phyloP scores from a whole-genome alignment of 2,797 vertebrate genomes.

The Aulostomus chinensis region DNA sequence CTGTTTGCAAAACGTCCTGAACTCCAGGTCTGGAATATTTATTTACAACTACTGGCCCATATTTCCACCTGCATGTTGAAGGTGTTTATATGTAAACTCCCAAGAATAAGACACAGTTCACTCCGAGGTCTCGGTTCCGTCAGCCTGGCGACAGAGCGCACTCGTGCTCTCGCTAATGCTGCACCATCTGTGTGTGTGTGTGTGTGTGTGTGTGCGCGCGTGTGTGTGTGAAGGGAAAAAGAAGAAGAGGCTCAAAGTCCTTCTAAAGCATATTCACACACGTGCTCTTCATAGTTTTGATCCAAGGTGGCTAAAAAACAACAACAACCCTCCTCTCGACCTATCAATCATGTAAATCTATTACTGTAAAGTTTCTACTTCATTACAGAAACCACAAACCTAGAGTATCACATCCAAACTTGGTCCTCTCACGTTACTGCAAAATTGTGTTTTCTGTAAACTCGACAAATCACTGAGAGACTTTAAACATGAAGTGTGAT shows the following conservation, averaged over 20 bases:
- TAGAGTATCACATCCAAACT: not conserved
- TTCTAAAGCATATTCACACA: too few relatives aligned
- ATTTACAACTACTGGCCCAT: conserved; percentile 62
- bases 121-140: conserved; percentile 58
- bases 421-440: too few relatives aligned
- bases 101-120: conserved; percentile 54
- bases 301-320: too few relatives aligned
- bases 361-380: too few relatives aligned
- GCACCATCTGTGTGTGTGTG: too few relatives aligned
- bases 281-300: too few relatives aligned
- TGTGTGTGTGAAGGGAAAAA: too few relatives aligned
- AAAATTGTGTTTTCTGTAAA: conserved; percentile 13
- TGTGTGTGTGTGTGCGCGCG: too few relatives aligned
- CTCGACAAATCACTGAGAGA: not conserved
- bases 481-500: not conserved
- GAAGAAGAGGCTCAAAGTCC: too few relatives aligned
- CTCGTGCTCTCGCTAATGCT: conserved; percentile 57
- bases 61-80: conserved; percentile 75
- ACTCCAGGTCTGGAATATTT: conserved; percentile 52
- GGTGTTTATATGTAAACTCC: conserved; percentile 77
- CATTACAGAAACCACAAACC: not conserved
- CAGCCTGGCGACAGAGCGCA: conserved; percentile 35
- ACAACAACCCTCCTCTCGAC: too few relatives aligned
- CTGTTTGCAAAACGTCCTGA: conserved; percentile 49
- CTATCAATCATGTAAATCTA: too few relatives aligned